phyloP scores from a whole-genome alignment of 2,888 invertebrate genomes.

The Polydrusus pterygomalis region DNA sequence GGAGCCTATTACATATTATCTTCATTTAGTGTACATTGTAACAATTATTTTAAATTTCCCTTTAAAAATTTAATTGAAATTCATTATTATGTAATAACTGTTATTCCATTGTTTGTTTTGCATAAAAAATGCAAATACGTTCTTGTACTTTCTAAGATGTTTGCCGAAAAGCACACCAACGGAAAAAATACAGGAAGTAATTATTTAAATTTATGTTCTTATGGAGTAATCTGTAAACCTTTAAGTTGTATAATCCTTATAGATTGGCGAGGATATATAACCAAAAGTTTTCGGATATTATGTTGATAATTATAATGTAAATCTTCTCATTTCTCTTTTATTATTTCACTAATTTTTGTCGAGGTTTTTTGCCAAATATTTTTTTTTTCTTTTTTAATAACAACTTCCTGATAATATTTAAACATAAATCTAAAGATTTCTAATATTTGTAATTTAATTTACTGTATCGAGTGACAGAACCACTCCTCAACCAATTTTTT shows the following conservation, averaged over 20 bases:
- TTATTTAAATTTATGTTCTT: slow-evolving; percentile 14
- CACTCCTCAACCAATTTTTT: slow-evolving; percentile 18
- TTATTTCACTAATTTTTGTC: neutral
- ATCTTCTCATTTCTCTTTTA: neutral
- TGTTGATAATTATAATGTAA: no score
- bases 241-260: slow-evolving; percentile 1
- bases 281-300: neutral
- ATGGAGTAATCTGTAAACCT: slow-evolving; percentile 4
- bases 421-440: neutral
- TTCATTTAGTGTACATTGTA: neutral
- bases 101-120: slow-evolving; percentile 6
- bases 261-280: neutral
- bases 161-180: slow-evolving; percentile 5
- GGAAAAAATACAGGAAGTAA: slow-evolving; percentile 13
- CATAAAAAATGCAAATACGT: neutral
- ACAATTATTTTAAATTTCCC: neutral
- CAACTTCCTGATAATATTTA: no score
- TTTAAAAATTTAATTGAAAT: neutral
- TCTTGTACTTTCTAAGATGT: slow-evolving; percentile 12
- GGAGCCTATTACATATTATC: neutral
- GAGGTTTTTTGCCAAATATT: no score
- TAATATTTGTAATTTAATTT: slow-evolving; percentile 5
- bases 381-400: no score
- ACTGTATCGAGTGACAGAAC: slow-evolving; percentile 1
- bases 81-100: neutral